A percentile compares a stretch with the other conserved stretches of the same genome.
phyloP scores from a whole-genome alignment of 1,140 invertebrate species.

The Monochamus saltuarius region DNA sequence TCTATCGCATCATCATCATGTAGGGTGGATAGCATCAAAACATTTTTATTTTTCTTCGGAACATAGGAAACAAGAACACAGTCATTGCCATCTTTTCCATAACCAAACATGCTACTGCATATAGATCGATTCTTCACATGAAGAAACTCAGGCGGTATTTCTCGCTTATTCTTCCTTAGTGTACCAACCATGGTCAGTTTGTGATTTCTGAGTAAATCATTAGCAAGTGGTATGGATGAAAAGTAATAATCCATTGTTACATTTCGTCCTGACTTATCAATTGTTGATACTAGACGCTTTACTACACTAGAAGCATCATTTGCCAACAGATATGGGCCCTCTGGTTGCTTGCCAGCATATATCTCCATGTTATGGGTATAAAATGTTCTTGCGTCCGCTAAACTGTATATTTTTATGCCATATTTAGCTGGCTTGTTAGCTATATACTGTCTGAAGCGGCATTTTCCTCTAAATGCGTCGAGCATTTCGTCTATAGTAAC shows the following conservation, averaged over 20 bases:
- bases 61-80: conserved; percentile 31
- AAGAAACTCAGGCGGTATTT: conserved; percentile 21
- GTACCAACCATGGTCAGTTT: conserved; percentile 40
- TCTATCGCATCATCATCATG: background rate
- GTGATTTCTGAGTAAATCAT: conserved; percentile 29
- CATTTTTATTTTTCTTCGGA: conserved; percentile 34
- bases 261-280: conserved; percentile 42
- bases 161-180: conserved; percentile 39
- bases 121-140: conserved; percentile 11
- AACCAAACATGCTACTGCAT: conserved; percentile 23
- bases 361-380: conserved; percentile 7
- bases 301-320: conserved; percentile 34
- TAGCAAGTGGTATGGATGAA: conserved; percentile 31
- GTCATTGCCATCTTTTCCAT: conserved; percentile 22
- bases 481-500: conserved; percentile 18
- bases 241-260: conserved; percentile 46
- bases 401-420: conserved; percentile 11
- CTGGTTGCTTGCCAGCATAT: conserved; percentile 11
- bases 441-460: background rate
- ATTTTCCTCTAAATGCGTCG: background rate
- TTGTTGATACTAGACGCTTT: conserved; percentile 33
- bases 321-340: background rate
- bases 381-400: conserved; percentile 11
- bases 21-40: conserved; percentile 35
- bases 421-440: conserved; percentile 10